Evolutionary conservation across 2,113 vertebrate species (phyloP).

Genomic region (Pitta sordida): DNA sequence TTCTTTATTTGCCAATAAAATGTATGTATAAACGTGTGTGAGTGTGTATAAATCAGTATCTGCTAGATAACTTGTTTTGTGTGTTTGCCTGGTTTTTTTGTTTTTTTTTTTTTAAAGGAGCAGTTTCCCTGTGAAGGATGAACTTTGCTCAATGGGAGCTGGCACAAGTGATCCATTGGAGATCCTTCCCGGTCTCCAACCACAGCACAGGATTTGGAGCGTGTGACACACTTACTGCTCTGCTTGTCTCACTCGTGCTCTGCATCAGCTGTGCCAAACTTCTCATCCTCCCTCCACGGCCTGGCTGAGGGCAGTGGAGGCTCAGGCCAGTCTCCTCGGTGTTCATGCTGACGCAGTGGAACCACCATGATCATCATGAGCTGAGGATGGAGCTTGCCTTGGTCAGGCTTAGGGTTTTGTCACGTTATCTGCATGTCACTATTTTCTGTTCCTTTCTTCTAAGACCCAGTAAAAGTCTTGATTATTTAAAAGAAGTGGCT

Average conservation of each 20-base stretch:
- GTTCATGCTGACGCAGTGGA: background rate
- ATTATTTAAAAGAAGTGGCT: background rate
- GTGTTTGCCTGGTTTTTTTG: background rate
- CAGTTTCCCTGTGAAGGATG: background rate
- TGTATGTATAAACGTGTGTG: background rate
- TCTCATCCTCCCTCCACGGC: fast-evolving
- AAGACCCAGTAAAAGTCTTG: background rate
- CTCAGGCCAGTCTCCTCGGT: background rate
- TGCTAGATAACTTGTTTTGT: constrained; percentile 33
- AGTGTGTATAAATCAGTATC: constrained; percentile 63
- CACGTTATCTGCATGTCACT: background rate
- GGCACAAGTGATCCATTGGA: background rate
- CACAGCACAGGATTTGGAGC: background rate
- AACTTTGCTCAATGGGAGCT: background rate
- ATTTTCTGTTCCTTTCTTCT: background rate
- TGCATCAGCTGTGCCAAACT: background rate
- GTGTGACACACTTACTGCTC: background rate
- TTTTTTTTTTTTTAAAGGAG: background rate
- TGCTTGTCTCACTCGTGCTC: background rate
- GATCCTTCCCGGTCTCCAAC: background rate
- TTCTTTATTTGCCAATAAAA: constrained; percentile 75
- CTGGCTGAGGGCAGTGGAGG: background rate
- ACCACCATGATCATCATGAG: fast-evolving
- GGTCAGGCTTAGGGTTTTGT: background rate
- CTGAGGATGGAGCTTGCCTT: background rate